phyloP scores from a whole-genome alignment of 2,113 vertebrate species.

The Pseudolaguvia tuberculata region DNA sequence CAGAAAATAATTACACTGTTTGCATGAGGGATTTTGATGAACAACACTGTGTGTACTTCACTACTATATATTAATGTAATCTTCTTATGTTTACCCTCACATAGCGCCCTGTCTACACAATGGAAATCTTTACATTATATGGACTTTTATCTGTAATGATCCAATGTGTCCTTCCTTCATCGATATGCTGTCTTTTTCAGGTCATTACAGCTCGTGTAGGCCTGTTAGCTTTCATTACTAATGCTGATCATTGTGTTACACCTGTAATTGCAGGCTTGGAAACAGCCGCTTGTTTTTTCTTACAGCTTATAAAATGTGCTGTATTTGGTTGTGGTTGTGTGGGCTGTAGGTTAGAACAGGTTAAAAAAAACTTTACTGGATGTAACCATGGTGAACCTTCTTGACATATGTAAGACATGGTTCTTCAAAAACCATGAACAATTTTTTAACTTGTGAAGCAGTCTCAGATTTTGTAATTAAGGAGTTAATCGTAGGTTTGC shows the following conservation, averaged over 20 bases:
- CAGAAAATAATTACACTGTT: too few relatives aligned
- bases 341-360: not conserved
- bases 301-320: not conserved
- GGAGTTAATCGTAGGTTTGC: not conserved
- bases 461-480: not conserved
- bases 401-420: not conserved
- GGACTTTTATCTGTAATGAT: not conserved
- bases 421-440: slow-evolving; percentile 7
- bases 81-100: not conserved
- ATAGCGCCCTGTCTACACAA: not conserved
- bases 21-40: not conserved
- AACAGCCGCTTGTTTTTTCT: not conserved
- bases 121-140: not conserved
- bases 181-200: not conserved
- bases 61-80: not conserved
- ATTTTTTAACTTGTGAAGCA: not conserved
- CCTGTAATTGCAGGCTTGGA: not conserved
- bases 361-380: not conserved
- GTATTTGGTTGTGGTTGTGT: not conserved
- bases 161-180: not conserved
- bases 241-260: not conserved
- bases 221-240: not conserved
- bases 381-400: not conserved
- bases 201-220: not conserved
- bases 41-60: not conserved